Base-by-base conservation (phyloP, 1,140 invertebrate genomes). In the Fopius arisanus region DNA sequence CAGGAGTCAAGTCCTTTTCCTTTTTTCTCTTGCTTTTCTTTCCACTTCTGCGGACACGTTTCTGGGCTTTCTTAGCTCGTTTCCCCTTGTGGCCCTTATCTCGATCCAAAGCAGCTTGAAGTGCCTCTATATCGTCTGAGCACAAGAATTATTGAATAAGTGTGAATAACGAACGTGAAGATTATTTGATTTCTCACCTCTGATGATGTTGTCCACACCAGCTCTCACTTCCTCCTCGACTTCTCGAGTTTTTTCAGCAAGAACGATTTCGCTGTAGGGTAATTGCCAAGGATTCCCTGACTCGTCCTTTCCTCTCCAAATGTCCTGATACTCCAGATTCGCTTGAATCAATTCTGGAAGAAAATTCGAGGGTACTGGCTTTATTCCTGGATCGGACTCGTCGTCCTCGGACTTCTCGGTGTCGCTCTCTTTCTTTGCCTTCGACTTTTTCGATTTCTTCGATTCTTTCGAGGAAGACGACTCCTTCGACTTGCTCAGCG, bases 1-100 rank as follows among this genome's bases (percentile, higher is more conserved):
- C 96, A 0, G 96, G 95, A 16, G 97, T 98, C 41, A 98, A 88
- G 89, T 98, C 97, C 86, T 98, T 98, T 81, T 97, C 96, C 85
- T 96, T 97, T 82, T 96, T 97, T 82, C 95, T 97, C 85, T 96
- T 97, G 78, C 91, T 93, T 75, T 95, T 96, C 82, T 95, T 97
- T 21, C 94, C 94, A 69, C 94, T 92, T 6, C 93, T 90, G 23
- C 94, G 90, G 21, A 93, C 90, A 89, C 92, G 92, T 84, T 94
- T 95, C 83, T 95, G 96, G 79, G 91, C 91, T 87, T 95, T 96
- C 80, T 93, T 95, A 5, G 87, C 82, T 78, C 94, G 94, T 87
- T 96, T 96, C 0, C 93, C 91, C 85, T 94, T 94, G 71, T 90
- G 86, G 16, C 92, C 91, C 83, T 89, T 90, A 78, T 96, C 94